Percentiles rank a stretch among this genome's conserved stretches.
Conservation (phyloP, 2,888 invertebrate species). For the Taenaris catops region DNA sequence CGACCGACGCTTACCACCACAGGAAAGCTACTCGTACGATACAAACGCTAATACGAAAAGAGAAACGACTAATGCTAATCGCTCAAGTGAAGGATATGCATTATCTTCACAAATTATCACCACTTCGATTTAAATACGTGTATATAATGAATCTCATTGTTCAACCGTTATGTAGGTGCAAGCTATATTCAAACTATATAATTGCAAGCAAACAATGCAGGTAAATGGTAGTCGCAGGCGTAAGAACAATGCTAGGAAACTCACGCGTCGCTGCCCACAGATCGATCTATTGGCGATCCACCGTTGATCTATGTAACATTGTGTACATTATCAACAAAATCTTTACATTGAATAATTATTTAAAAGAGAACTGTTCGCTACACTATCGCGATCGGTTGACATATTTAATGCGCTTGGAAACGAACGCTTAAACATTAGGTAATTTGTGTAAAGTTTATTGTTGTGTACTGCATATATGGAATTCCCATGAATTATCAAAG, state of each 20-base stretch:
- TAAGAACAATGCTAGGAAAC: conserved; percentile 36
- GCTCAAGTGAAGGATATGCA: too few species aligned
- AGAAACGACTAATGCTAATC: too few species aligned
- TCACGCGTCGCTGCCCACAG: conserved; percentile 30
- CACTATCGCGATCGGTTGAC: conserved; percentile 3
- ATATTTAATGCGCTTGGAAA: too few species aligned
- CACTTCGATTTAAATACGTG: conserved; percentile 7
- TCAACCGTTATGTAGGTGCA: conserved; percentile 3
- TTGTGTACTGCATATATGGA: too few species aligned
- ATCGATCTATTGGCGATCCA: conserved; percentile 32
- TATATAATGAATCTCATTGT: conserved; percentile 11
- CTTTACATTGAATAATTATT: conserved; percentile 25
- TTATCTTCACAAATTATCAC: conserved; percentile 3
- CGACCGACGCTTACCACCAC: too few species aligned
- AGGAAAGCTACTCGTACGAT: too few species aligned
- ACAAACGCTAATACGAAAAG: too few species aligned
- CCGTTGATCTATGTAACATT: conserved; percentile 27
- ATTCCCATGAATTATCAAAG: too few species aligned
- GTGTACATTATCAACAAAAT: conserved; percentile 19
- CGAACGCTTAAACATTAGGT: too few species aligned
- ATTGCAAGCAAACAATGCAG: conserved; percentile 14
- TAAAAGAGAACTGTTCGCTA: conserved; percentile 4
- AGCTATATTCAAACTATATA: conserved; percentile 8
- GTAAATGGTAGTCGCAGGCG: conserved; percentile 19
- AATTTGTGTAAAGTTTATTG: too few species aligned